Base-by-base conservation (phyloP, 2,797 vertebrate genomes). In the Malacoraja senta region DNA sequence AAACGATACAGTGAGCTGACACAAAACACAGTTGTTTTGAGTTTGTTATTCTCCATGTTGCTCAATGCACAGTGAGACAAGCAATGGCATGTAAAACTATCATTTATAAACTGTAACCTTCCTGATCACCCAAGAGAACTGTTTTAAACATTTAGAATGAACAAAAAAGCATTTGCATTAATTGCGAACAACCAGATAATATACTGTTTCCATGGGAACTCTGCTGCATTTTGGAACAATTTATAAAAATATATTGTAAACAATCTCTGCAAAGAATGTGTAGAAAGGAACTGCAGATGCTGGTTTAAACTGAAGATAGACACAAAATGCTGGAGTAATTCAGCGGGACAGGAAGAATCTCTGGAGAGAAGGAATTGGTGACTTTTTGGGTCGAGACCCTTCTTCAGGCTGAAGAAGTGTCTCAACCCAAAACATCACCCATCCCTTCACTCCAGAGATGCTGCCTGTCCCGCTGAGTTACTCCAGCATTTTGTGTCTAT, bases 141-240 rank as follows among this genome's bases (percentile, higher is more conserved):
- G 63, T 35, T 88, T 88, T n/a, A 88, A 65, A 68, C 63, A 65
- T 63, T 84, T 13, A 65, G 63, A 88, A 35, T 88, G 63, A 88
- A 68, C 21, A 88, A 63, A 68, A 68, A 35, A 88, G n/a, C 21
- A 63, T 35, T 17, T 68, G 21, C 15, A 88, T 88, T 88, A 32
- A n/a, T 65, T 35, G 15, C 84, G 21, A 32, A 21, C 84, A 68
- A 35, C 84, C 63, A 35, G 84, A 65, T 61, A 65, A 65, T 65
- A 26, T n/a, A n/a, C 61, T 65, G 83, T 88, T 65, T 88, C 61
- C n/a, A 35, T 24, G 84, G 63, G n/a, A 65, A 88, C 84, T 21
- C 84, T 88, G 8, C 15, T 88, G 61, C 26, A 84, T 84, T 88
- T 19, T 68, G 84, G 84, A 68, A 35, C 84, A 68, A 88, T 68